Evolutionary conservation across 2,797 vertebrate species (phyloP).

Genomic region (Ciconia nigra): DNA sequence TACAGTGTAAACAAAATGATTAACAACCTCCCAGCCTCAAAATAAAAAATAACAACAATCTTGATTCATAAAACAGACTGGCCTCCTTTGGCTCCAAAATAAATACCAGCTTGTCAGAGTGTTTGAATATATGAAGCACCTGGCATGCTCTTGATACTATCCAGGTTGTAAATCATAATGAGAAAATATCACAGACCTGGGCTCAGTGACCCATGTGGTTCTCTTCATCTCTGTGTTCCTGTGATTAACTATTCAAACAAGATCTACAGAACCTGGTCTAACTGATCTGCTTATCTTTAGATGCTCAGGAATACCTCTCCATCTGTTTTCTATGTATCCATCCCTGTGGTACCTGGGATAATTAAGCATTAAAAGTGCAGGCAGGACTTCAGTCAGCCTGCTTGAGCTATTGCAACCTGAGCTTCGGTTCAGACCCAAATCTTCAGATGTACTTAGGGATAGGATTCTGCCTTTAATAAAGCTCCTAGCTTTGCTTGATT

Average conservation of each 20-base stretch:
- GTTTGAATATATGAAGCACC: constrained; percentile 34
- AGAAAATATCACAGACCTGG: constrained; percentile 48
- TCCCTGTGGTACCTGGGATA: background rate
- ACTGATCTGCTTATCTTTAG: constrained; percentile 45
- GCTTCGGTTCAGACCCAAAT: background rate
- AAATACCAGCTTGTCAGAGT: constrained; percentile 46
- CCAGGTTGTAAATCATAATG: constrained; percentile 45
- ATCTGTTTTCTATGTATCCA: constrained; percentile 33
- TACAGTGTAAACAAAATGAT: background rate
- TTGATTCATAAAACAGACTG: background rate
- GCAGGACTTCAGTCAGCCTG: background rate
- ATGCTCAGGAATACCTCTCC: constrained; percentile 32
- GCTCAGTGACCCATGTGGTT: constrained; percentile 52
- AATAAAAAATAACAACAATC: constrained; percentile 26
- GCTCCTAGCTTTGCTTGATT: background rate
- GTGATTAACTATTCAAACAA: constrained; percentile 56
- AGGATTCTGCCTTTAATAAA: background rate
- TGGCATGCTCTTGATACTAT: constrained; percentile 14
- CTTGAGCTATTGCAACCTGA: background rate
- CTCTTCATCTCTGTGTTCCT: constrained; percentile 41
- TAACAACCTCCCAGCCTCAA: background rate
- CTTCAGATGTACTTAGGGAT: background rate
- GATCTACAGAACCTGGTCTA: constrained; percentile 1
- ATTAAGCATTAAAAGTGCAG: background rate
- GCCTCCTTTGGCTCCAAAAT: background rate